phyloP scores from a whole-genome alignment of 2,797 vertebrate genomes.

The Australoheros facetus region DNA sequence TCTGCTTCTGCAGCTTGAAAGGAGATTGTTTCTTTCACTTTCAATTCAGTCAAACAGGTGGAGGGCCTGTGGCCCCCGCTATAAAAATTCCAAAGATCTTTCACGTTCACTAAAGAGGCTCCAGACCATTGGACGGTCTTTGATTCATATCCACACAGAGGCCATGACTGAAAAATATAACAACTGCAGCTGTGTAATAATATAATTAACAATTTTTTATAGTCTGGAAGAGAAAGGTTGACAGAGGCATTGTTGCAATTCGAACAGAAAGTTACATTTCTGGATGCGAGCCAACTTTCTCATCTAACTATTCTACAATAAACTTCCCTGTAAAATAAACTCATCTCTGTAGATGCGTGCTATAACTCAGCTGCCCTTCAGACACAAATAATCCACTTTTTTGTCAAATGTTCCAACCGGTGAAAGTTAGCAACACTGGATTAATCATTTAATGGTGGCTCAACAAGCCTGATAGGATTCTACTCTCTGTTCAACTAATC shows the following conservation, averaged over 20 bases:
- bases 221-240: not conserved
- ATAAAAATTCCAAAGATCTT: not conserved
- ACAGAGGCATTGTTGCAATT: not conserved
- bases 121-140: not conserved
- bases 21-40: conserved; percentile 35
- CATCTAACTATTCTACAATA: not conserved
- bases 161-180: not conserved
- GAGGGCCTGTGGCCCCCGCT: not conserved
- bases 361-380: not conserved
- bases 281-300: not conserved
- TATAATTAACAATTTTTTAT: too few species aligned
- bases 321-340: not conserved
- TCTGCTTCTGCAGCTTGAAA: conserved; percentile 12
- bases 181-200: not conserved
- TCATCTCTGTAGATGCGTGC: too few species aligned
- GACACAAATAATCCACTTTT: not conserved
- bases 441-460: not conserved
- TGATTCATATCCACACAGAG: not conserved
- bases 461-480: too few species aligned
- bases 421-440: not conserved
- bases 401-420: not conserved
- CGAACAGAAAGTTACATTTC: not conserved
- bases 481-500: too few species aligned
- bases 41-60: conserved; percentile 15
- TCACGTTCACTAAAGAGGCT: not conserved